Evolutionary conservation across 2,797 vertebrate species (phyloP), one percentile per base, ranked within the genome.

Genomic region (Poeciliopsis infans): DNA sequence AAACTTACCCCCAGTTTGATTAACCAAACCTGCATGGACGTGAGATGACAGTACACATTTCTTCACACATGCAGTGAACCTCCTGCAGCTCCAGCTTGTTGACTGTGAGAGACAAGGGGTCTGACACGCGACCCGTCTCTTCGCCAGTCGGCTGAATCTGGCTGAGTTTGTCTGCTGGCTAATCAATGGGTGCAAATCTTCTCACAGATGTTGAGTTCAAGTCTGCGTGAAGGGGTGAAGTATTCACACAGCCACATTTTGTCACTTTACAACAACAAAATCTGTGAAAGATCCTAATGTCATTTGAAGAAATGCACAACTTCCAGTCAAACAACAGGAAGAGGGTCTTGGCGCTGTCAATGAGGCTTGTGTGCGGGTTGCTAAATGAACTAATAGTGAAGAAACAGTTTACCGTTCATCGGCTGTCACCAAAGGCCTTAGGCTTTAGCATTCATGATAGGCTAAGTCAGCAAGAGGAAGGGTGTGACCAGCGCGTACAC

Each of bases 141-240:
- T 18, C 31, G 11, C 41, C 20, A 57, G 41, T 72, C 69, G 49
- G 33, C 45, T 49, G 12, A 73, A 73, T 15, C 25, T 7, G 23
- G 28, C 39, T 5, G 5, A 45, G 64, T 74, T 46, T 31, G n/a
- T 18, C 41, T 61, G 61, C 55, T 39, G 5, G 46, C 5, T n/a
- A 72, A 74, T 79, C 46, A 28, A 74, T 79, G 46, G 3, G 36
- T 39, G 33, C 46, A 43, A 39, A 68, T 68, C 46, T 41, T 20
- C 25, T 66, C 57, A 76, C 23, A 72, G 69, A 81, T 66, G 46
- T 76, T 76, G 66, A n/a, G 46, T 53, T 77, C 28, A 66, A 70
- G 43, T 69, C 46, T 73, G 46, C 12, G 47, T 73, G n/a, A 61
- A 61, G 25, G 66, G 68, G 68, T 7, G 43, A 45, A n/a, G 43